Conservation (phyloP, 2,888 invertebrate species). For the Acrobasis consociella region DNA sequence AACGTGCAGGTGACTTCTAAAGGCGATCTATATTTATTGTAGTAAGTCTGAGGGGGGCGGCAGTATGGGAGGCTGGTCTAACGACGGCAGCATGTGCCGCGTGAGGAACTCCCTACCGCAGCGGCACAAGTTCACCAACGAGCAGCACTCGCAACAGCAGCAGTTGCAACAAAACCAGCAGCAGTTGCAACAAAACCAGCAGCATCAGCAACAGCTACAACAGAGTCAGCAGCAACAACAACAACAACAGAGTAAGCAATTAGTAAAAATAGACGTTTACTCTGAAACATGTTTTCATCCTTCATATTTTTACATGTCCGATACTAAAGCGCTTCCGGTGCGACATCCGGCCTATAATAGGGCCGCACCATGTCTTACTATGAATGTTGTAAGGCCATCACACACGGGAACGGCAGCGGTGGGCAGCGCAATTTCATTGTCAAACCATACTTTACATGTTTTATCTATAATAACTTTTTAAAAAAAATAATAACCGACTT, state of each 20-base stretch:
- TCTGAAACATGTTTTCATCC: too few species aligned
- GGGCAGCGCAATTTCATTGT: too few species aligned
- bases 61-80: constrained; percentile 73
- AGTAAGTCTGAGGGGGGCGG: constrained; percentile 77
- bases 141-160: constrained; percentile 64
- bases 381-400: too few species aligned
- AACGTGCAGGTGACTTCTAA: too few species aligned
- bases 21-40: constrained; percentile 21
- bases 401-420: too few species aligned
- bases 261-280: neutral
- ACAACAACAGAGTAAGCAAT: constrained; percentile 35
- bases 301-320: too few species aligned
- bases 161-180: constrained; percentile 49
- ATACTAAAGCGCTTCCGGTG: too few species aligned
- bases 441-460: too few species aligned
- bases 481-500: too few species aligned
- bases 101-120: constrained; percentile 71
- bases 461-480: too few species aligned
- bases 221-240: constrained; percentile 40
- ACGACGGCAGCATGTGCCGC: constrained; percentile 72
- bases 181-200: constrained; percentile 48
- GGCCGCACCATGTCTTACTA: too few species aligned
- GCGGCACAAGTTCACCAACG: constrained; percentile 75
- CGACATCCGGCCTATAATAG: too few species aligned
- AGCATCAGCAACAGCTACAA: constrained; percentile 44